phyloP scores from a whole-genome alignment of 2,888 invertebrate genomes.

The Nemapogon koenigi region DNA sequence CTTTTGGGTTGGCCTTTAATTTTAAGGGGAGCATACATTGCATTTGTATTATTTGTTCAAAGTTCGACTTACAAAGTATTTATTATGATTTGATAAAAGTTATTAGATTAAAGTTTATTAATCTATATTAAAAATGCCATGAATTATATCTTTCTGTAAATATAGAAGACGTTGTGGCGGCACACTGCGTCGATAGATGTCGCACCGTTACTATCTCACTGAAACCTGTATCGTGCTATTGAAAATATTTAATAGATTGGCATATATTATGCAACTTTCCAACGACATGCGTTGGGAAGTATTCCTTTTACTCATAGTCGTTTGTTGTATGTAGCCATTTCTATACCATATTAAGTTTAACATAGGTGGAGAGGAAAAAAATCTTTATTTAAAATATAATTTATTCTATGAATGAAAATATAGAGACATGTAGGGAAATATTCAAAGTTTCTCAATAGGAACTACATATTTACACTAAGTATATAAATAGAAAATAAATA shows the following conservation, averaged over 20 bases:
- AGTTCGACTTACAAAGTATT: no score
- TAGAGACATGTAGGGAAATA: no score
- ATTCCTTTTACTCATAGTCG: background rate
- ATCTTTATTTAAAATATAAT: background rate
- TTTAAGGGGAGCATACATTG: no score
- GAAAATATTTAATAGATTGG: background rate
- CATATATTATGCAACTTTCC: no score
- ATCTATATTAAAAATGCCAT: no score
- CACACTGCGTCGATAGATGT: background rate
- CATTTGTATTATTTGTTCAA: no score
- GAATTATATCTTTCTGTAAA: no score
- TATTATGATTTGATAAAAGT: no score
- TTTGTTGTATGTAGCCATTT: background rate
- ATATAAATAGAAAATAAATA: no score
- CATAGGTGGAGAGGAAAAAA: background rate
- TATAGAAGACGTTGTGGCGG: no score
- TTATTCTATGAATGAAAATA: background rate
- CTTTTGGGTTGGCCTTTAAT: slow-evolving; percentile 3
- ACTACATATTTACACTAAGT: background rate
- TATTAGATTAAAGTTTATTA: no score
- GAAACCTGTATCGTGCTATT: background rate
- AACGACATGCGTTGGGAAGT: background rate
- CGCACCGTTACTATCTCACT: background rate
- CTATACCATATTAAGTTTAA: background rate
- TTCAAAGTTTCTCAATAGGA: no score